phyloP scores from a whole-genome alignment of 2,113 vertebrate species.

The Callorhinus ursinus region DNA sequence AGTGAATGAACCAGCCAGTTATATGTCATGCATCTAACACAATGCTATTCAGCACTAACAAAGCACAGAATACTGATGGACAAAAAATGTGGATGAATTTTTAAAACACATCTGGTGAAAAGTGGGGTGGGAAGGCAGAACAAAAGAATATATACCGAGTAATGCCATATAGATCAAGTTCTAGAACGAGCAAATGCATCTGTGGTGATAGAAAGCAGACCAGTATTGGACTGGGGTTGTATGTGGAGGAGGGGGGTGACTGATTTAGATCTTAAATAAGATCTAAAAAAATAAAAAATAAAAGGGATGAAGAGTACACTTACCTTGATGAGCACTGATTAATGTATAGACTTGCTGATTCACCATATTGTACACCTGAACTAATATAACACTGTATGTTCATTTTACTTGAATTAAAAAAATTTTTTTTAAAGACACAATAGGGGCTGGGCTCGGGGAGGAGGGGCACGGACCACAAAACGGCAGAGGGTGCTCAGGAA shows the following conservation, averaged over 20 bases:
- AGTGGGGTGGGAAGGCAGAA: neutral
- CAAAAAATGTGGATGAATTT: neutral
- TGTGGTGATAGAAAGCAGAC: neutral
- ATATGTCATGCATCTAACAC: accelerated
- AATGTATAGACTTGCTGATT: too few species aligned
- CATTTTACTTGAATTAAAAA: too few species aligned
- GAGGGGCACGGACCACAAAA: accelerated
- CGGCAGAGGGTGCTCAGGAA: neutral
- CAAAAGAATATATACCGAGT: neutral
- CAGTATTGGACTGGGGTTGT: neutral
- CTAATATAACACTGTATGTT: too few species aligned
- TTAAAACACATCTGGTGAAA: neutral
- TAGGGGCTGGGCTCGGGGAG: neutral
- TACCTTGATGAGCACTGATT: too few species aligned
- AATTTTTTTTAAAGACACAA: neutral
- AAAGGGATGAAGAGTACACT: too few species aligned
- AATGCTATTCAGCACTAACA: neutral
- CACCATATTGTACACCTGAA: too few species aligned
- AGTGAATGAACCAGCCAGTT: neutral
- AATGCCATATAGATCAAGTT: neutral
- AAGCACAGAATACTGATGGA: too few species aligned
- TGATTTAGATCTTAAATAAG: too few species aligned
- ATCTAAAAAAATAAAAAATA: too few species aligned
- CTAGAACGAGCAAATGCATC: neutral
- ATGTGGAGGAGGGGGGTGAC: neutral